Evolutionary conservation across 2,113 vertebrate genomes (phyloP), one percentile per base, ranked within the genome.

Genomic region (Neofelis nebulosa): DNA sequence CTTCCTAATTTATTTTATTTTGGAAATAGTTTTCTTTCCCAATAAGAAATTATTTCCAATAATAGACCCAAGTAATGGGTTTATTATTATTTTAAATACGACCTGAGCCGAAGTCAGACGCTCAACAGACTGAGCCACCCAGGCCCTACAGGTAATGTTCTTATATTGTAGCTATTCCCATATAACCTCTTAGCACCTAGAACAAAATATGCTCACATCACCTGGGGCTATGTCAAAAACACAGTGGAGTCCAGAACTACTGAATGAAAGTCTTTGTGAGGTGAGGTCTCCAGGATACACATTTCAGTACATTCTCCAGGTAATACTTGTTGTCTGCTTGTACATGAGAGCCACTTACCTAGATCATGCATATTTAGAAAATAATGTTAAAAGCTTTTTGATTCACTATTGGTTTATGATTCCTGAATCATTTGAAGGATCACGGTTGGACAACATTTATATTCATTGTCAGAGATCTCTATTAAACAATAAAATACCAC

Each of bases 401-500:
- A 88, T 61, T 41, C 38, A 41, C 27, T 83, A 66, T 45, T 38
- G 57, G 33, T 88, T 82, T 83, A 61, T 52, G 88, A 94, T 76
- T 21, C 68, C 21, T 31, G 27, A 41, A 57, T 83, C 31, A 88
- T 50, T 92, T 91, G 88, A 69, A 78, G 27, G 50, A 83, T 61
- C 68, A 69, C 3, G 3, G 50, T 41, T 91, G 83, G 9, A 23
- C 1, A 38, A 57, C 36, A 73, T 36, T 91, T 80, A 87, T 82
- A 81, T 88, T 88, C 66, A 61, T 36, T 27, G 25, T 91, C 25
- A 31, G 27, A 36, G 66, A 84, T 79, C 65, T 81, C 29, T 83
- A 89, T 76, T 61, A n/a, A 18, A 78, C 41, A 96, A 83, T 76
- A 92, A 96, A 88, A 74, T 27, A 82, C 25, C 61, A 48, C 7